Evolutionary conservation across 2,113 vertebrate genomes (phyloP), one percentile per base, ranked within the genome.

Genomic region (Zapus hudsonius): DNA sequence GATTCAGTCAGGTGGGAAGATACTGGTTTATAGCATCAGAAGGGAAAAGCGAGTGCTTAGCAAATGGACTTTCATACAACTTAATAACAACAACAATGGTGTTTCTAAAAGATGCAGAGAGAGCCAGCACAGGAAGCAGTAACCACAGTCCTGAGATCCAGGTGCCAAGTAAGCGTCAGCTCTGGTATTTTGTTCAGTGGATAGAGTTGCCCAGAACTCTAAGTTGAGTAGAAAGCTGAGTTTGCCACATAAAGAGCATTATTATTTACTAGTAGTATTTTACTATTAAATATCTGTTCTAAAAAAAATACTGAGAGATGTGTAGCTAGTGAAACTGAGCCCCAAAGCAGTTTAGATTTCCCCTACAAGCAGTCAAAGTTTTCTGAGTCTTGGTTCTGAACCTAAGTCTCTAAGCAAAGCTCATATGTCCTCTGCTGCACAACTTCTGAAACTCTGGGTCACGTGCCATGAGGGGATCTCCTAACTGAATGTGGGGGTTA

Each of bases 241-340:
- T 12, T 57, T 38, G 47, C 38, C 20, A 15, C 42, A n/a, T 3
- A 66, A 80, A 57, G 13, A 20, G 7, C 11, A 13, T 27, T 40
- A 42, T 75, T 40, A 67, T 52, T 66, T 63, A 70, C 47, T 64
- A 67, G 7, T 40, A 29, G 69, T 66, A 33, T 42, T 31, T 16
- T 7, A 13, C 44, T 84, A 83, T 38, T 63, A 90, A 94, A 47
- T 73, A 66, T 33, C 36, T 87, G 73, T 72, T 84, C 52, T 85
- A 29, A 52, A 72, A 86, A 72, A 44, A 83, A 36, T 29, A 57
- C 9, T 75, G 2, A 22, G 27, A 38, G 20, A 59, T 85, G 84
- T 81, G 20, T n/a, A 69, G 42, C 63, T 90, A 20, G 85, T 47
- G 33, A 92, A 86, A 66, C 72, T 42, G 63, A 85, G 57, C 74